These are phyloP conservation scores for Celastrina argiolus DNA, from an alignment of 2,888 invertebrate species.

Conservation along the genomic window DNA sequence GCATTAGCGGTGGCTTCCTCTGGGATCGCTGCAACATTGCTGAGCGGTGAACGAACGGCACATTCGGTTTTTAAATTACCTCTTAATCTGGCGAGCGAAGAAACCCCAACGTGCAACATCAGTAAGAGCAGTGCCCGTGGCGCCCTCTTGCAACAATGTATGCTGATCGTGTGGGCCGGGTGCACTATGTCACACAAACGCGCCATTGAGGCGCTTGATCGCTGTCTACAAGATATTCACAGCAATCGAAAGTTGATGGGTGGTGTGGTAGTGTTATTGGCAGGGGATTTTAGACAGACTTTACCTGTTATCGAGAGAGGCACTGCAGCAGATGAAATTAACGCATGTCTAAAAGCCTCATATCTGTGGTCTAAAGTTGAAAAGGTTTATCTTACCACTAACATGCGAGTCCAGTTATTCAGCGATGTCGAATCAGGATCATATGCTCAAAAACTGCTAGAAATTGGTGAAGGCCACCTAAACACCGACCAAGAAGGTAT, in stretches of 20 bases:
- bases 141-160: no score
- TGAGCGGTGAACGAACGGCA: slow-evolving; percentile 4
- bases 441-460: slow-evolving; percentile 33
- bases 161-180: no score
- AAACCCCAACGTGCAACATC: no score
- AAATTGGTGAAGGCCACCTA: slow-evolving; percentile 36
- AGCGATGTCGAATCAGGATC: slow-evolving; percentile 32
- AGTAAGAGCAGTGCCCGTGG: no score
- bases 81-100: slow-evolving; percentile 30
- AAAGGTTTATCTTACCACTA: slow-evolving; percentile 36
- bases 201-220: no score
- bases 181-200: no score
- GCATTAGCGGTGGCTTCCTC: slow-evolving; percentile 30
- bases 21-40: slow-evolving; percentile 6
- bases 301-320: no score
- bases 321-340: no score
- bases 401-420: slow-evolving; percentile 37
- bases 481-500: slow-evolving; percentile 35
- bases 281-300: no score
- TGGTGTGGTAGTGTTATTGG: no score
- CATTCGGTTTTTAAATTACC: slow-evolving; percentile 31
- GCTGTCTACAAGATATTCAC: no score
- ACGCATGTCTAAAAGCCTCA: slow-evolving; percentile 36
- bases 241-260: no score
- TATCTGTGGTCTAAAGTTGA: slow-evolving; percentile 32